A percentile compares a stretch with the other conserved stretches of the same genome.
Evolutionary conservation across 1,140 invertebrate species (phyloP).

Genomic region (Stratiolaelaps scimitus): DNA sequence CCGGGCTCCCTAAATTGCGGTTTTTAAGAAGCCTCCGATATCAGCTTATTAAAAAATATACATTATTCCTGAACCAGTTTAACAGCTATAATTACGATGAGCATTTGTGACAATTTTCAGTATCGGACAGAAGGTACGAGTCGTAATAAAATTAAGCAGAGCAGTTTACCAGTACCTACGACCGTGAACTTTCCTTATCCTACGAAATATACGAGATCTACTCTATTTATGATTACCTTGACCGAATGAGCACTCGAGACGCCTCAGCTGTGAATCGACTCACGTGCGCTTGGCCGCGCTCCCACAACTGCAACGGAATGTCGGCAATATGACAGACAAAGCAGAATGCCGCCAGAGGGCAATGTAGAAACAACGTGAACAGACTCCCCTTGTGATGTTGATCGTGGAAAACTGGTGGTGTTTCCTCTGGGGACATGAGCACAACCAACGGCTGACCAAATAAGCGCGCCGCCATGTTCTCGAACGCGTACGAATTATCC

Average conservation of each 20-base stretch:
- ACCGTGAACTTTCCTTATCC: background rate
- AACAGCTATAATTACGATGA: too few relatives aligned
- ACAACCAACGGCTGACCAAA: constrained; percentile 90
- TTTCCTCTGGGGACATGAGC: constrained; percentile 81
- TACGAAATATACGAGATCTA: background rate
- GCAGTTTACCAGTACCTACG: too few relatives aligned
- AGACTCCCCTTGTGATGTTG: constrained; percentile 78
- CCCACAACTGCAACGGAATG: constrained; percentile 73
- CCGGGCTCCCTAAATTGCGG: too few relatives aligned
- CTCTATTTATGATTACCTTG: constrained; percentile 49
- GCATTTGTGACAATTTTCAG: too few relatives aligned
- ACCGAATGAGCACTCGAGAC: constrained; percentile 62
- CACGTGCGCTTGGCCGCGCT: constrained; percentile 70
- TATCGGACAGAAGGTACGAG: too few relatives aligned
- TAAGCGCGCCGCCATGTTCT: constrained; percentile 74
- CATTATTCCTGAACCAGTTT: too few relatives aligned
- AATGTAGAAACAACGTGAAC: constrained; percentile 88
- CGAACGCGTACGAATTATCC: constrained; percentile 76
- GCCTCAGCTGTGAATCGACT: constrained; percentile 81
- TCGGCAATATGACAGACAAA: constrained; percentile 76
- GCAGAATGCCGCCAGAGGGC: constrained; percentile 81
- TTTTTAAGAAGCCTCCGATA: too few relatives aligned
- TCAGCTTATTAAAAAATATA: too few relatives aligned
- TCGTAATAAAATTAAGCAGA: too few relatives aligned
- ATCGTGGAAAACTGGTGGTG: constrained; percentile 70